Evolutionary conservation across 2,113 vertebrate genomes (phyloP).

Genomic region (Agapornis roseicollis): DNA sequence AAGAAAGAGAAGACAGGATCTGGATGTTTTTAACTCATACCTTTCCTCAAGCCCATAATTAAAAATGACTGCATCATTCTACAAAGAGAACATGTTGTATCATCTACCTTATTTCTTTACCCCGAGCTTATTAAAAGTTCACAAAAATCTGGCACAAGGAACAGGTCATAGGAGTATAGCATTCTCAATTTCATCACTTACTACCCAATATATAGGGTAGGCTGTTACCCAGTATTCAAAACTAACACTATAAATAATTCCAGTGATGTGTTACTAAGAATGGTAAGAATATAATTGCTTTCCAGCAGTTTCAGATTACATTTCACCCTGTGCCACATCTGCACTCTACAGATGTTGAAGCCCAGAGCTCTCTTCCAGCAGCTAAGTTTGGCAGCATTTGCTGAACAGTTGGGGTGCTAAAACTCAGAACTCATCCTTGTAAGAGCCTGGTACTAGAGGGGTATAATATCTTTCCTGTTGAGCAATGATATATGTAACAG

Average conservation of each 20-base stretch:
- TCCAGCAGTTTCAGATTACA: slow-evolving; percentile 48
- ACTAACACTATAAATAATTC: background rate
- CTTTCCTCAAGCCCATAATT: background rate
- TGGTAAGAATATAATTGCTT: slow-evolving; percentile 64
- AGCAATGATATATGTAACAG: background rate
- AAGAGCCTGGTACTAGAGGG: slow-evolving; percentile 29
- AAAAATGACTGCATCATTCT: background rate
- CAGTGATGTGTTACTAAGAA: slow-evolving; percentile 39
- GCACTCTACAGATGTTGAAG: slow-evolving; percentile 66
- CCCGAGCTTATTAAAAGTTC: background rate
- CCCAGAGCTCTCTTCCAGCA: slow-evolving; percentile 26
- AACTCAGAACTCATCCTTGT: slow-evolving; percentile 51
- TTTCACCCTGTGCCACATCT: slow-evolving; percentile 56
- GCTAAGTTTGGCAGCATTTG: slow-evolving; percentile 56
- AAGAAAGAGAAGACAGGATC: background rate
- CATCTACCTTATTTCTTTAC: background rate
- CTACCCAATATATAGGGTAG: background rate
- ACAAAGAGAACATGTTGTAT: background rate
- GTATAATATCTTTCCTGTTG: slow-evolving; percentile 27
- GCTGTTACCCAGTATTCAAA: background rate
- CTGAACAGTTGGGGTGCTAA: slow-evolving; percentile 22
- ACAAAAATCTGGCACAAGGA: background rate
- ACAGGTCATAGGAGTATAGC: background rate
- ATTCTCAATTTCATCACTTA: background rate
- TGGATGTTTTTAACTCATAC: background rate